A percentile compares a stretch with the other conserved stretches of the same genome.
Evolutionary conservation across 1,140 invertebrate genomes (phyloP).

Genomic region (Ctenoplectra terminalis): DNA sequence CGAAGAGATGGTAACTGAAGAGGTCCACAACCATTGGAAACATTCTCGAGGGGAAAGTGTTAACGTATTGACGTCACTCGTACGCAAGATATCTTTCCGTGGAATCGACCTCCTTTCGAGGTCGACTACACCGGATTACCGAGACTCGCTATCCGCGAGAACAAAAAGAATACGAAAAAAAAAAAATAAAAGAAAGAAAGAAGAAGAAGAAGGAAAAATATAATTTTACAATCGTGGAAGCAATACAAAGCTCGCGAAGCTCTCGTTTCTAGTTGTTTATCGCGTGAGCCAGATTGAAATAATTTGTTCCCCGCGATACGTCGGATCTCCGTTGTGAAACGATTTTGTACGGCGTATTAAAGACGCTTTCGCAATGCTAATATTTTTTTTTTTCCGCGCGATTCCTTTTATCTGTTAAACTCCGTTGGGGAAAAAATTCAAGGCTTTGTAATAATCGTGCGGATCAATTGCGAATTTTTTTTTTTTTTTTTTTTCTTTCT

Average conservation of each 20-base stretch:
- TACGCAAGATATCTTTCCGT: slow-evolving; percentile 69
- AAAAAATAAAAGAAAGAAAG: no score
- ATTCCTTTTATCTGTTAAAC: slow-evolving; percentile 13
- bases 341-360: background rate
- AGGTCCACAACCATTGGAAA: slow-evolving; percentile 50
- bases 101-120: slow-evolving; percentile 77
- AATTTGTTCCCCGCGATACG: background rate
- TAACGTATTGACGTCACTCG: slow-evolving; percentile 76
- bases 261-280: background rate
- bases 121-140: slow-evolving; percentile 64
- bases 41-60: slow-evolving; percentile 78
- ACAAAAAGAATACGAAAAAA: no score
- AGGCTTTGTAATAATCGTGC: background rate
- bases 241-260: background rate
- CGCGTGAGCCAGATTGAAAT: background rate
- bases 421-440: background rate
- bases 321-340: slow-evolving; percentile 22
- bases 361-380: slow-evolving; percentile 14
- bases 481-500: no score
- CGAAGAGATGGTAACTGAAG: slow-evolving; percentile 38
- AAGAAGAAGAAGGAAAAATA: background rate
- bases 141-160: slow-evolving; percentile 35
- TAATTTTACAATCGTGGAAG: background rate
- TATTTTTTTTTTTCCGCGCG: slow-evolving; percentile 9
- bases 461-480: background rate